Conservation (phyloP, 2,113 vertebrate species). For the Microcebus jonahi region DNA sequence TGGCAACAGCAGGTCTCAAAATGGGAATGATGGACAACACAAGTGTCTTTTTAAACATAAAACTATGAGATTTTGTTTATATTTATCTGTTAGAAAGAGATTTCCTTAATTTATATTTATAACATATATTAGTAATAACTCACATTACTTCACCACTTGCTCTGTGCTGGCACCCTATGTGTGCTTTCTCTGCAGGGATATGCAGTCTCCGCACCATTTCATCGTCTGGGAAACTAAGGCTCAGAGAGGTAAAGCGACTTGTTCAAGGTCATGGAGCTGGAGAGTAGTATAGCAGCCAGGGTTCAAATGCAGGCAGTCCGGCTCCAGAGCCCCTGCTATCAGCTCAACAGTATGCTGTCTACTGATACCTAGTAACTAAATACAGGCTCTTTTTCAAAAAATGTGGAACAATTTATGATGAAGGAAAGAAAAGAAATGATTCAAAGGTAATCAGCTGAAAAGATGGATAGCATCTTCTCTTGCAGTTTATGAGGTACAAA, state of each 20-base stretch:
- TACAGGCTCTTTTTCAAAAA: not conserved
- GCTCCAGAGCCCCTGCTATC: not conserved
- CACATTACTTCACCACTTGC: not conserved
- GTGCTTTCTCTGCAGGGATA: not conserved
- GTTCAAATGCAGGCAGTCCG: not conserved
- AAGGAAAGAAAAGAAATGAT: conserved; percentile 48
- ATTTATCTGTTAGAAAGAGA: not conserved
- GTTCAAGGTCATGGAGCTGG: not conserved
- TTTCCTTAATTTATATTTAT: not conserved
- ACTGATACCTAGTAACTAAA: not conserved
- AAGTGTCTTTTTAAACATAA: not conserved
- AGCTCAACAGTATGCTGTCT: not conserved
- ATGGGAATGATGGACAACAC: too few relatives aligned
- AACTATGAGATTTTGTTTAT: not conserved
- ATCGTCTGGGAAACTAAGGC: not conserved
- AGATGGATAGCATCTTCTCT: conserved; percentile 41
- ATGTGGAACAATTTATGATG: not conserved
- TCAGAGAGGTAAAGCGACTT: not conserved
- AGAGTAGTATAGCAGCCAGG: not conserved
- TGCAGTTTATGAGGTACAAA: conserved; percentile 43
- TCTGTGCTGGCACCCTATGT: not conserved
- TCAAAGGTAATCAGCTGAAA: conserved; percentile 37
- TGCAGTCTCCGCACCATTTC: not conserved
- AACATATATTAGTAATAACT: not conserved
- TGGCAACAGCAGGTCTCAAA: not conserved